Evolutionary conservation across 2,797 vertebrate genomes (phyloP), one percentile per base, ranked within the genome.

Genomic region (Atherinosoma microstoma): DNA sequence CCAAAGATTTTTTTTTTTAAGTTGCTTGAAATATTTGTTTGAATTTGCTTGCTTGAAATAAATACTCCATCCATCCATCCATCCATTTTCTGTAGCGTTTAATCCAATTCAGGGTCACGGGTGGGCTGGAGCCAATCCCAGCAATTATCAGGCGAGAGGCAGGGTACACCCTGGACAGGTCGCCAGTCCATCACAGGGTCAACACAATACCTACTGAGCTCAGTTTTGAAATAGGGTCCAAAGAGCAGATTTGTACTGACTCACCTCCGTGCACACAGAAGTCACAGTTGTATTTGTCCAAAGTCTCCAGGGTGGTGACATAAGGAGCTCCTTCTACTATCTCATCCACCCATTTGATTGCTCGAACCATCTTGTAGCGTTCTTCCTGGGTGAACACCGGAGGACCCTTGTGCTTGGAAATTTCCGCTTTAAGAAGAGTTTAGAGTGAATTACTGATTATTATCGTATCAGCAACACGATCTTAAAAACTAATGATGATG

Each of bases 311-410:
- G 0, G 97, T 99, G 87, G 98, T 98, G 82, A 99, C 97, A 3
- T 99, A 99, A 0, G 98, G 98, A 0, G 97, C 98, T 1, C 96
- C 97, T 3, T 97, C 95, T 6, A 98, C 96, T 6, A 99, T 96
- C 84, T 99, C 97, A 70, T 99, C 98, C 90, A 99, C 98, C 98
- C 98, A 99, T 86, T 99, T 99, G 89, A 99, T 99, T 68, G 98
- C 97, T 2, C 94, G 94, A 32, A 99, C 98, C 96, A 99, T 98
- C 91, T 97, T 97, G 89, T 99, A 99, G 61, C 98, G 93, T 74
- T 99, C 98, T 29, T 94, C 97, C 90, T 99, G 96, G 0, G 98
- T 99, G 88, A 99, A 99, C 75, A 99, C 98, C 0, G 98, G 98
- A 12, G 98, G 98, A 0, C 98, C 98, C 82, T 99, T 99, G 93